phyloP scores from a whole-genome alignment of 2,113 vertebrate genomes.

The Mastomys coucha region DNA sequence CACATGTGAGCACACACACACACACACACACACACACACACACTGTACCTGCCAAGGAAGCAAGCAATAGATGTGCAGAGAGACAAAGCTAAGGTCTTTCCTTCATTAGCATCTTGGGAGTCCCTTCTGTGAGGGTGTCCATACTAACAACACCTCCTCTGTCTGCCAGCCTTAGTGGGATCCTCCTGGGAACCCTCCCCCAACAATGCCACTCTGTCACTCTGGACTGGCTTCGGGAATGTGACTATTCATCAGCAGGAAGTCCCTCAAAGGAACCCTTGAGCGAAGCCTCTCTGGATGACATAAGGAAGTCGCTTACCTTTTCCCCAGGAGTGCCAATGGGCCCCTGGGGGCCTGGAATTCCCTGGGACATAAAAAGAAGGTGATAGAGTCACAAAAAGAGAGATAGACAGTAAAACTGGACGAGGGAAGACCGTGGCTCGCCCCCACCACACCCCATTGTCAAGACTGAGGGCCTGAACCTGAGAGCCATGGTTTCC shows the following conservation, averaged over 20 bases:
- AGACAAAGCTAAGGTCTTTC: background rate
- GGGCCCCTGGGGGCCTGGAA: conserved; percentile 92
- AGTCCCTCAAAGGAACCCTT: background rate
- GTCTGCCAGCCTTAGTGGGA: background rate
- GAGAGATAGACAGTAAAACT: background rate
- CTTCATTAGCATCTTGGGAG: background rate
- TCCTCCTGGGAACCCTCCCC: background rate
- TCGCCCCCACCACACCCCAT: accelerated
- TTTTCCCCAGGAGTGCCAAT: conserved; percentile 95
- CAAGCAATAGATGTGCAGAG: background rate
- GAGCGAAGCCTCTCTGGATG: background rate
- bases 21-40: background rate
- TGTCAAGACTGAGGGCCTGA: background rate
- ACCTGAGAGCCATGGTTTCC: conserved; percentile 95
- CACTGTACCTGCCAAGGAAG: background rate
- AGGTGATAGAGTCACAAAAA: background rate
- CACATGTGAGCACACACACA: background rate
- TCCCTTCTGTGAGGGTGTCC: background rate
- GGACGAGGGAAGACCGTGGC: background rate
- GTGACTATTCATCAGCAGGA: background rate
- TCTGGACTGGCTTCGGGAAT: background rate
- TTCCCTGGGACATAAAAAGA: conserved; percentile 87
- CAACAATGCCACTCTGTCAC: conserved; percentile 7
- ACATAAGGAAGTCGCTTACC: conserved; percentile 85
- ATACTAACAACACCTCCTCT: background rate